Evolutionary conservation across 2,113 vertebrate species (phyloP).

Genomic region (Hydrochoerus hydrochaeris): DNA sequence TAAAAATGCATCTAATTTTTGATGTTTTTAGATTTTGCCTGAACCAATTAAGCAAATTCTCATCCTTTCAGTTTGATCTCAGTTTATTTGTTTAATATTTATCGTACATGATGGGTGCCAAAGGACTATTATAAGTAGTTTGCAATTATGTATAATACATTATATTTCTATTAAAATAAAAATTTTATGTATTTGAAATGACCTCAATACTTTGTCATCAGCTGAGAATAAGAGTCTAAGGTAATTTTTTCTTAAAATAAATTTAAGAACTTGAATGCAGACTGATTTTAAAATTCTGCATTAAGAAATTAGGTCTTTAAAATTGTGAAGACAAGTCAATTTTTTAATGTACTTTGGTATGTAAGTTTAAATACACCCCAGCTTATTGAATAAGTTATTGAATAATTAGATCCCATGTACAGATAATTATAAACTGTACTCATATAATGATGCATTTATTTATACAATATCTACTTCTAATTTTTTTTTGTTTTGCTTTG

Average conservation of each 20-base stretch:
- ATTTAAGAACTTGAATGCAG: not conserved
- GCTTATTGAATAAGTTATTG: not conserved
- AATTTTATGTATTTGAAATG: slow-evolving; percentile 30
- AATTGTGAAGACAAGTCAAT: not conserved
- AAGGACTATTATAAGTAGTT: slow-evolving; percentile 1
- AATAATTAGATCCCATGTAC: not conserved
- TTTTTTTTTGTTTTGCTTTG: too few species aligned
- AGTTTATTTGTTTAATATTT: not conserved
- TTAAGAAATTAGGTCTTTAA: slow-evolving; percentile 4
- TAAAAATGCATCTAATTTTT: not conserved
- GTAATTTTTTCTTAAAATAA: not conserved
- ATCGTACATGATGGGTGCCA: not conserved
- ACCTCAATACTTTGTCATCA: not conserved
- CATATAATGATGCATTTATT: not conserved
- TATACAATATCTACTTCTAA: not conserved
- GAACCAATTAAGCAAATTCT: not conserved
- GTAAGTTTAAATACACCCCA: not conserved
- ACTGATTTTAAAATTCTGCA: not conserved
- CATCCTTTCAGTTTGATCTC: not conserved
- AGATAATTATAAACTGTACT: not conserved
- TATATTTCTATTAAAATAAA: slow-evolving; percentile 22
- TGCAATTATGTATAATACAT: not conserved
- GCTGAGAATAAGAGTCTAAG: not conserved
- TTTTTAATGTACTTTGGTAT: not conserved
- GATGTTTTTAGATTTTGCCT: not conserved